These are phyloP conservation scores for Copidosoma aretas DNA, from an alignment of 2,888 invertebrate genomes.

Conservation along the genomic window DNA sequence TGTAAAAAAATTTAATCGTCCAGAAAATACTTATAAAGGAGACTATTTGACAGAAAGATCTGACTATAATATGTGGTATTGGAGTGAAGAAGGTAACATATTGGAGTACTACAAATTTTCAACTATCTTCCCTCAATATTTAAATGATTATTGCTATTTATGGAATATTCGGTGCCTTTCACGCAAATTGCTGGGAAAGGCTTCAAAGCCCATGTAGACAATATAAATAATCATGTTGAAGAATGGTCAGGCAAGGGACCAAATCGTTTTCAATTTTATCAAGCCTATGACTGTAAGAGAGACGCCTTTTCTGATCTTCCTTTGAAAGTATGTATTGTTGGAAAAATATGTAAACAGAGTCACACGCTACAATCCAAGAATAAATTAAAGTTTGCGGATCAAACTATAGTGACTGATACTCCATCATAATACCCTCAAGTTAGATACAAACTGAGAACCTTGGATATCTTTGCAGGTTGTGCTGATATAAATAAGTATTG, in stretches of 20 bases:
- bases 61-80: conserved; percentile 78
- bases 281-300: conserved; percentile 69
- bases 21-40: conserved; percentile 75
- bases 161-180: too few relatives aligned
- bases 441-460: conserved; percentile 67
- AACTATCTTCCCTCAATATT: not conserved
- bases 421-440: conserved; percentile 58
- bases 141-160: conserved; percentile 40
- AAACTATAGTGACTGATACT: conserved; percentile 49
- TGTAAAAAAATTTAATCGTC: conserved; percentile 76
- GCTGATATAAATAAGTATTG: conserved; percentile 66
- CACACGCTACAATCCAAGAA: conserved; percentile 72
- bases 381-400: conserved; percentile 57
- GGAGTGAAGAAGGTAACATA: conserved; percentile 74
- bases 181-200: conserved; percentile 74
- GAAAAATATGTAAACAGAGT: conserved; percentile 70
- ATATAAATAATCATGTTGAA: conserved; percentile 65
- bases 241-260: conserved; percentile 74
- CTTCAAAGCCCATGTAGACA: conserved; percentile 71
- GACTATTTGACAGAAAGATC: conserved; percentile 66
- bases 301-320: conserved; percentile 71
- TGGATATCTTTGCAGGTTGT: conserved; percentile 88
- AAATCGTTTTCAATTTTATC: conserved; percentile 76
- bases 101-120: not conserved
- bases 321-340: conserved; percentile 67